A percentile compares a stretch with the other conserved stretches of the same genome.
These are phyloP conservation scores for Limnephilus auricula DNA, from an alignment of 2,888 invertebrate species.

Conservation along the genomic window DNA sequence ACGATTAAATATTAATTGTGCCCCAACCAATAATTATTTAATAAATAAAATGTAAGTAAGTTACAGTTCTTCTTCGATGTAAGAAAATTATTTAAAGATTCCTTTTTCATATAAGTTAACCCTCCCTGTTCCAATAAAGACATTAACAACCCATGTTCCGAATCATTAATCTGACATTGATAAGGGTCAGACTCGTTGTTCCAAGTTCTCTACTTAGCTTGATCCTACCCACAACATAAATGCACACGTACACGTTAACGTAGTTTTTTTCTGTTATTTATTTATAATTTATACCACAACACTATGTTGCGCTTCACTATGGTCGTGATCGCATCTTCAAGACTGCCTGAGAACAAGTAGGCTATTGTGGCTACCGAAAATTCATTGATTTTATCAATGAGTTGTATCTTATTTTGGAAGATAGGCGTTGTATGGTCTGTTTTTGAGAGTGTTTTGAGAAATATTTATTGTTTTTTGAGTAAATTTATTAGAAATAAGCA, in stretches of 20 bases:
- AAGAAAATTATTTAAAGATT: too few species aligned
- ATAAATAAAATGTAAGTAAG: too few species aligned
- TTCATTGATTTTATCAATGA: neutral
- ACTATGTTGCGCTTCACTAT: constrained; percentile 12
- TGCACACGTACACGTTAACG: neutral
- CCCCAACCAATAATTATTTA: too few species aligned
- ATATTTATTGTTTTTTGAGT: neutral
- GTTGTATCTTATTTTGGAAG: neutral
- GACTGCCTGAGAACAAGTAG: constrained; percentile 8
- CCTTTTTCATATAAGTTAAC: neutral
- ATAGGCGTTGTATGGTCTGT: neutral
- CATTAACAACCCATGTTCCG: constrained; percentile 21
- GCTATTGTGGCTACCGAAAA: constrained; percentile 28
- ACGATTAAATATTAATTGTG: too few species aligned
- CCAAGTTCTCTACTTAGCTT: neutral
- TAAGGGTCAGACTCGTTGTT: constrained; percentile 53
- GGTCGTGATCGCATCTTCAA: constrained; percentile 25
- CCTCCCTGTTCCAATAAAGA: constrained; percentile 7
- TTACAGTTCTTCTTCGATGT: too few species aligned
- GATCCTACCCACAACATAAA: neutral
- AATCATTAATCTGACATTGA: constrained; percentile 60
- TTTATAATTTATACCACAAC: constrained; percentile 33
- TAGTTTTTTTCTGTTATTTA: constrained; percentile 18
- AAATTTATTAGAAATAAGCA: neutral
- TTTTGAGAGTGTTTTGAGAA: neutral